Evolutionary conservation across 2,888 invertebrate species (phyloP).

Genomic region (Cephus runcator): DNA sequence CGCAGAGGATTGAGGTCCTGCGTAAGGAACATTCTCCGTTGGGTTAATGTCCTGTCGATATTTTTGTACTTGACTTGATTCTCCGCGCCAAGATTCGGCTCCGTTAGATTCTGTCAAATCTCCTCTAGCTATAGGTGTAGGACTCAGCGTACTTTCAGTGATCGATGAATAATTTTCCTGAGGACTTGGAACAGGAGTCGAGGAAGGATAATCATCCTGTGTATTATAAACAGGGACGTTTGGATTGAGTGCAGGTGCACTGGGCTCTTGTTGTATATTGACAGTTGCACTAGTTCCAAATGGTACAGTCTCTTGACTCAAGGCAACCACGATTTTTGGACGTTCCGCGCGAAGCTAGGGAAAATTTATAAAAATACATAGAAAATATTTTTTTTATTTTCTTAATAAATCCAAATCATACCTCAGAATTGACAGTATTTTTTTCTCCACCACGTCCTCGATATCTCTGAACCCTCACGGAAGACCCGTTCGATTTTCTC

Average conservation of each 20-base stretch:
- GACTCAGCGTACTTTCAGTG: background rate
- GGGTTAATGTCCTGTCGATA: slow-evolving; percentile 6
- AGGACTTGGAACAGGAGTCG: slow-evolving; percentile 7
- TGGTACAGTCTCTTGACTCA: slow-evolving; percentile 17
- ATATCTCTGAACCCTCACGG: background rate
- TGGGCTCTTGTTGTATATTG: slow-evolving; percentile 3
- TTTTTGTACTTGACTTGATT: background rate
- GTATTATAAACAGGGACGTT: slow-evolving; percentile 28
- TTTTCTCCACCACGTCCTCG: slow-evolving; percentile 12
- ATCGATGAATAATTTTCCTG: background rate
- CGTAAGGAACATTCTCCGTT: slow-evolving; percentile 16
- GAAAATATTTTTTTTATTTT: background rate
- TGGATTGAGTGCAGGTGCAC: slow-evolving; percentile 16
- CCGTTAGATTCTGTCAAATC: background rate
- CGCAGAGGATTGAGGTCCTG: slow-evolving; percentile 17
- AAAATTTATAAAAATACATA: background rate
- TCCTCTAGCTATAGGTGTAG: background rate
- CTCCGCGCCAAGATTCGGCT: background rate
- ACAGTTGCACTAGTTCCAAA: slow-evolving; percentile 19
- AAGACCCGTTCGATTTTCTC: background rate
- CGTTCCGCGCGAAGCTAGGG: background rate
- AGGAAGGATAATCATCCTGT: slow-evolving; percentile 25
- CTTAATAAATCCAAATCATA: background rate
- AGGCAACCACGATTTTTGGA: slow-evolving; percentile 15
- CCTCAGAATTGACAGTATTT: slow-evolving; percentile 9